A percentile compares a stretch with the other conserved stretches of the same genome.
phyloP scores from a whole-genome alignment of 2,888 invertebrate species.

The Drosophila stalkeri region DNA sequence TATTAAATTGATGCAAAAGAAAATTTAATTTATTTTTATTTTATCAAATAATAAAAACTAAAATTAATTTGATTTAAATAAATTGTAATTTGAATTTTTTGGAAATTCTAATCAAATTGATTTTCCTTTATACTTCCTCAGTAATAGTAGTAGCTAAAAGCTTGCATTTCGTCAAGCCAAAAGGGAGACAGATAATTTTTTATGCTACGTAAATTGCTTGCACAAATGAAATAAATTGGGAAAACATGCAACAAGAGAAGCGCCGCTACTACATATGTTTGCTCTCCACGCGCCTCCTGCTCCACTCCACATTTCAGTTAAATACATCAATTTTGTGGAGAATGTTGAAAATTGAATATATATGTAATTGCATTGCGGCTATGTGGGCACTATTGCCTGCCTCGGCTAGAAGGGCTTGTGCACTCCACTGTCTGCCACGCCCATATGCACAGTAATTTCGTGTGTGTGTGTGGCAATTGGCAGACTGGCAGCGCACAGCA shows the following conservation, averaged over 20 bases:
- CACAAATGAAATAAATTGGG: slow-evolving; percentile 29
- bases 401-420: not conserved
- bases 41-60: no score
- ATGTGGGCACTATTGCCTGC: not conserved
- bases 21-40: no score
- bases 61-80: not conserved
- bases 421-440: slow-evolving; percentile 5
- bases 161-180: not conserved
- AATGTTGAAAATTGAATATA: slow-evolving; percentile 33
- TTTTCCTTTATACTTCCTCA: not conserved
- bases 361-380: slow-evolving; percentile 51
- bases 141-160: not conserved
- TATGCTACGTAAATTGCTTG: slow-evolving; percentile 20
- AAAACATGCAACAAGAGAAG: slow-evolving; percentile 36
- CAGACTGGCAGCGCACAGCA: slow-evolving; percentile 30
- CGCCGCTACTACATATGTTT: not conserved
- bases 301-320: not conserved
- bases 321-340: slow-evolving; percentile 23
- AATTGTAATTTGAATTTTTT: not conserved
- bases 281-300: not conserved
- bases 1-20: no score
- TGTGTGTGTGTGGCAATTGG: slow-evolving; percentile 5
- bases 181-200: not conserved
- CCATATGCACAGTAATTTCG: not conserved
- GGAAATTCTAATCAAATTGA: not conserved